A percentile compares a stretch with the other conserved stretches of the same genome.
These are phyloP conservation scores for Agrilus cyanescens DNA, from an alignment of 2,888 invertebrate genomes.

Conservation along the genomic window DNA sequence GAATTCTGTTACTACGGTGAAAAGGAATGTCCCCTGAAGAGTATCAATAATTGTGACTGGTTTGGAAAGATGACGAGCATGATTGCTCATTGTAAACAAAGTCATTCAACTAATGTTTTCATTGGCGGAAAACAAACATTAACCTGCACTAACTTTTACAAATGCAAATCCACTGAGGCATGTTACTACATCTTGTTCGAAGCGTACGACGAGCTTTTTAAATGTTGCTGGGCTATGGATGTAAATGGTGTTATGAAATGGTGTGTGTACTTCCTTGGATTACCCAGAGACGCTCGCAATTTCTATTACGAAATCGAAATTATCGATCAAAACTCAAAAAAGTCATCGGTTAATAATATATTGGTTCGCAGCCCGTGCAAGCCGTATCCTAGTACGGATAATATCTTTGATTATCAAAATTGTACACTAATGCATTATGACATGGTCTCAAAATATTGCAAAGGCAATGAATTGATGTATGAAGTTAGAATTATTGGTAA, in stretches of 20 bases:
- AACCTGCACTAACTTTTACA: constrained; percentile 10
- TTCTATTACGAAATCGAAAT: constrained; percentile 8
- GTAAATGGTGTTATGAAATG: constrained; percentile 17
- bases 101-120: constrained; percentile 17
- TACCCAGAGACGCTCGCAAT: neutral
- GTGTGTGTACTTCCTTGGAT: constrained; percentile 16
- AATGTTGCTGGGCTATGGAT: constrained; percentile 18
- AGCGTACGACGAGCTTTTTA: constrained; percentile 16
- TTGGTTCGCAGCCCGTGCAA: constrained; percentile 1
- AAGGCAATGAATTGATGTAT: constrained; percentile 12
- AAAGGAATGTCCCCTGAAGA: constrained; percentile 15
- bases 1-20: constrained; percentile 13
- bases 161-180: neutral
- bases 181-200: constrained; percentile 13
- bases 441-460: constrained; percentile 13
- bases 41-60: constrained; percentile 15
- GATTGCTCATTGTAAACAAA: constrained; percentile 14
- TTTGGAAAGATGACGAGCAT: constrained; percentile 13
- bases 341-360: constrained; percentile 6
- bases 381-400: constrained; percentile 2
- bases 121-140: constrained; percentile 13
- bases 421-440: constrained; percentile 15
- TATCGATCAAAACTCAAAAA: constrained; percentile 9
- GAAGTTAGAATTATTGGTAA: constrained; percentile 8
- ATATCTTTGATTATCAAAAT: constrained; percentile 3